Evolutionary conservation across 2,797 vertebrate genomes (phyloP).

Genomic region (Philypnodon macrostomus): DNA sequence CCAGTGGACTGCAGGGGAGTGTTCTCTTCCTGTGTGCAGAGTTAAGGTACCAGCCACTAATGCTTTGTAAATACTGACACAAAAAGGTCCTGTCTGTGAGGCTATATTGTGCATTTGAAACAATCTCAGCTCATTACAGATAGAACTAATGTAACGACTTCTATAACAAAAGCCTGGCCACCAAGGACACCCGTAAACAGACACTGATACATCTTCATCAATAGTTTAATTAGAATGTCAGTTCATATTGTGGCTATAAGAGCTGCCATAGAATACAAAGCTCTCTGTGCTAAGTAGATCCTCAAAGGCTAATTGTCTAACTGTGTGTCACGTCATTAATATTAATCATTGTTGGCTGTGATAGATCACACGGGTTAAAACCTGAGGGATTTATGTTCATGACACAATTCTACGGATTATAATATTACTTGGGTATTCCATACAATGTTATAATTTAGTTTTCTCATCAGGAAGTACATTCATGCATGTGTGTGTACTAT

Average conservation of each 20-base stretch:
- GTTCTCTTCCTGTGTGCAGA: conserved; percentile 22
- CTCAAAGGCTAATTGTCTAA: conserved; percentile 41
- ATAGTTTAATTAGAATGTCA: conserved; percentile 58
- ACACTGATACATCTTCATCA: conserved; percentile 55
- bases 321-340: conserved; percentile 32
- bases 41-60: no score
- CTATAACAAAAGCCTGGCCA: conserved; percentile 44
- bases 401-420: background rate
- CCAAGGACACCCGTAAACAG: conserved; percentile 51
- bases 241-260: conserved; percentile 37
- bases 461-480: no score
- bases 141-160: conserved; percentile 37
- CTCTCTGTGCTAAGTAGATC: conserved; percentile 22
- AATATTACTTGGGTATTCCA: no score
- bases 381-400: conserved; percentile 34
- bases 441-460: no score
- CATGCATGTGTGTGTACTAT: no score
- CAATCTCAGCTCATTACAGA: conserved; percentile 33
- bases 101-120: conserved; percentile 26
- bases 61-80: conserved; percentile 33
- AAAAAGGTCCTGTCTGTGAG: conserved; percentile 20
- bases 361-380: conserved; percentile 47
- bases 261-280: conserved; percentile 40
- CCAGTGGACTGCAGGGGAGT: conserved; percentile 19
- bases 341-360: conserved; percentile 36